Evolutionary conservation across 1,140 invertebrate genomes (phyloP), one percentile per base, ranked within the genome.

Genomic region (Himalopsyche phryganea): DNA sequence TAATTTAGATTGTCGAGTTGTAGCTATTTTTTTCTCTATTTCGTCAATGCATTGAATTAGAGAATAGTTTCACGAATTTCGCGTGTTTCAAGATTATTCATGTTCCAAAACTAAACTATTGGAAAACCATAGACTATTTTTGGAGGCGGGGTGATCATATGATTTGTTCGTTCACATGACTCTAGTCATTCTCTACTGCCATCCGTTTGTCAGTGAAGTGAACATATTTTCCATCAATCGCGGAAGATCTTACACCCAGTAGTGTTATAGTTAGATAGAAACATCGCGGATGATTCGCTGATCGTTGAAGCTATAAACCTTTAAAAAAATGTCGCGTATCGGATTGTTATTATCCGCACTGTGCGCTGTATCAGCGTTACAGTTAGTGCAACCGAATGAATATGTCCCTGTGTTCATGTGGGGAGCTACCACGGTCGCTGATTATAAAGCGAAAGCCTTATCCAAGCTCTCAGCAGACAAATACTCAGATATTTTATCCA

Each of bases 391-490:
- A 9, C 14, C 32, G 7, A 7, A 36, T 10, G 54, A 57, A 19
- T 57, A 57, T 50, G 69, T 74, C 20, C 76, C 76, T 42, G 76
- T 75, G 28, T 71, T 69, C 40, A 59, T 77, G 52, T 78, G 73
- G 73, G 73, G 73, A 14, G 69, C 75, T 52, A 57, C 70, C 18
- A 55, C 63, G 1, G 60, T 61, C 19, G 58, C 51, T 54, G 66
- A 69, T 2, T 47, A 63, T 6, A 67, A 68, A 40, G 65, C 72
- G 1, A 71, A 71, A 36, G 70, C 76, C 2, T 49, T 78, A 9
- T 50, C 58, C 0, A 61, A 58, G 6, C 51, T 72, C 1, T 36
- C 65, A 1, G 57, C 62, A 2, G 53, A 64, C 0, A 67, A 74
- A 59, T 77, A 74, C 48, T 50, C 61, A 15, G 53, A 38, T 14